Evolutionary conservation across 2,888 invertebrate genomes (phyloP), one percentile per base, ranked within the genome.

Genomic region (Iphiclides podalirius): DNA sequence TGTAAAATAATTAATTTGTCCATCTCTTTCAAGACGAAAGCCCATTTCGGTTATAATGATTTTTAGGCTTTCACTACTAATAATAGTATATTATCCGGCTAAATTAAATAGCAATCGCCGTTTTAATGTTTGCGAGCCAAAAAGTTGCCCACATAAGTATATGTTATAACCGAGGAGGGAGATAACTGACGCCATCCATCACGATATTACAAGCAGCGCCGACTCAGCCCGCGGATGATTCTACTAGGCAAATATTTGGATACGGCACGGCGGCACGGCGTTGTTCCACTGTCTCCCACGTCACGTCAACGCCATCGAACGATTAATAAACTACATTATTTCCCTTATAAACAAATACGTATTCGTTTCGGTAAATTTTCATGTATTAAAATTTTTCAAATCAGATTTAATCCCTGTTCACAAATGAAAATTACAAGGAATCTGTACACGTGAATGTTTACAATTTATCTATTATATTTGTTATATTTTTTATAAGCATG

Each of bases 171-270:
- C 52, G 38, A 35, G 52, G 57, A 57, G 57, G 52, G 53, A 61
- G 63, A 59, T 59, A 61, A 58, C 54, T 57, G 67, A 64, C 67
- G 70, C 66, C 75, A 82, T 83, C 82, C 79, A 82, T 83, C 81
- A 81, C 71, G 71, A 75, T 80, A 82, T 81, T 79, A 77, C 75
- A 63, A 57, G 59, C 67, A 66, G 59, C 62, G 66, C 55, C 66
- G 72, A 65, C 71, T 73, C 70, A 68, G 68, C 72, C 69, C 70
- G 70, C 70, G 75, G 79, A 79, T 79, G 76, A 78, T 76, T 81
- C 80, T 75, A 62, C 73, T 71, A 68, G 65, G 72, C 79, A 79
- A 84, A 84, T 83, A 81, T 84, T 84, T 83, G 81, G 60, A 54
- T 61, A 69, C 70, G 71, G 67, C 73, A 74, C 77, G 47, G 50